Evolutionary conservation across 2,797 vertebrate species (phyloP).

Genomic region (Erpetoichthys calabaricus): DNA sequence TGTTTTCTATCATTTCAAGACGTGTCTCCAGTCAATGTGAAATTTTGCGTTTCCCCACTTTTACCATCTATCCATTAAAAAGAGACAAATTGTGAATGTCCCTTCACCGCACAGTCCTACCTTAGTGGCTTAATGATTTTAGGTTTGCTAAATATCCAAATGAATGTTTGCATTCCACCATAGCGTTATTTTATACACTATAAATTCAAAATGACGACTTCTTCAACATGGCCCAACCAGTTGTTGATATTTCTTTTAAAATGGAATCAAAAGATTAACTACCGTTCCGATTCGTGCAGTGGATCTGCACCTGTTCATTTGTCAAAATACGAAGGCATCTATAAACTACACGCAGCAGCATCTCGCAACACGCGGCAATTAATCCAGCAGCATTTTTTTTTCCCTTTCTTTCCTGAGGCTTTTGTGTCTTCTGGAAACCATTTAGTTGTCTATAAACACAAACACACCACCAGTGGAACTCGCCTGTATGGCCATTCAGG

Average conservation of each 20-base stretch:
- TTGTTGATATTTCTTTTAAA: slow-evolving; percentile 35
- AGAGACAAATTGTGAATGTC: too few relatives aligned
- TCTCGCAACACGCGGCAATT: neutral
- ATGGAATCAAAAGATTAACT: slow-evolving; percentile 21
- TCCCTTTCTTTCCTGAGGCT: neutral
- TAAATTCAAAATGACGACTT: slow-evolving; percentile 40
- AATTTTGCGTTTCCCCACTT: too few relatives aligned
- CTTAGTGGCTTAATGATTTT: too few relatives aligned
- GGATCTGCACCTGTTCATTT: slow-evolving; percentile 27
- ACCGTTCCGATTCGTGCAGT: slow-evolving; percentile 29
- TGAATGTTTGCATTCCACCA: slow-evolving; percentile 47
- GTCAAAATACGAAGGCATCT: neutral
- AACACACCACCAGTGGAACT: too few relatives aligned
- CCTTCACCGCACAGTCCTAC: too few relatives aligned
- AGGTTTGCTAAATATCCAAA: slow-evolving; percentile 15
- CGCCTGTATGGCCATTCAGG: too few relatives aligned
- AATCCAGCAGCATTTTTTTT: neutral
- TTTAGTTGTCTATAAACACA: too few relatives aligned
- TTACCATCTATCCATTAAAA: too few relatives aligned
- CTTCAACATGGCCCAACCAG: slow-evolving; percentile 24
- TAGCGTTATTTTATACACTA: slow-evolving; percentile 43
- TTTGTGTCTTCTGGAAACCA: too few relatives aligned
- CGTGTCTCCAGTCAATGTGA: too few relatives aligned
- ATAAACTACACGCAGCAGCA: neutral
- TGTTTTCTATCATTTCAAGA: too few relatives aligned